Evolutionary conservation across 2,113 vertebrate species (phyloP).

Genomic region (Pelodiscus sinensis): DNA sequence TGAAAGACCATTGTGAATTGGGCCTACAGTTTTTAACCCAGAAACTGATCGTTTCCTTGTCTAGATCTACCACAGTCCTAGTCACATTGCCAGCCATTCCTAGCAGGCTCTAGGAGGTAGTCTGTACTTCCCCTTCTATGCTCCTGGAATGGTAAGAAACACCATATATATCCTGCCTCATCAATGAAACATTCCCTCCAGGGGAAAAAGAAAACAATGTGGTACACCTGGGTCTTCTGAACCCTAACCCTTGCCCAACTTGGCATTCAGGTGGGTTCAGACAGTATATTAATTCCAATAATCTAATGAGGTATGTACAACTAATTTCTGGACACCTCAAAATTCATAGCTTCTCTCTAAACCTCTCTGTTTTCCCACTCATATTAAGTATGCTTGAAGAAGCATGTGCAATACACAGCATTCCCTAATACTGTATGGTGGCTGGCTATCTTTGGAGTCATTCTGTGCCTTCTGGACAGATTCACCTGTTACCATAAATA

Average conservation of each 20-base stretch:
- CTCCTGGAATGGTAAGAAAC: rapidly evolving
- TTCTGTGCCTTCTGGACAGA: rapidly evolving
- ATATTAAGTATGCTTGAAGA: neutral
- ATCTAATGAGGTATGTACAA: neutral
- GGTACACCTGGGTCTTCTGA: rapidly evolving
- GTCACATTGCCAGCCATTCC: neutral
- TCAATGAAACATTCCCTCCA: neutral
- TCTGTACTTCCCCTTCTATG: neutral
- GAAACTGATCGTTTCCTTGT: neutral
- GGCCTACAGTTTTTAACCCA: neutral
- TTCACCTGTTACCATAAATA: rapidly evolving
- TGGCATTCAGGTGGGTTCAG: rapidly evolving
- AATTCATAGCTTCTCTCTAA: neutral
- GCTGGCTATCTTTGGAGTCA: rapidly evolving
- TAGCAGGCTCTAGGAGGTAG: neutral
- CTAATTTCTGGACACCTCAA: conserved; percentile 27
- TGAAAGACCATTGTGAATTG: neutral
- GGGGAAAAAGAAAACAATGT: neutral
- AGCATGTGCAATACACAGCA: neutral
- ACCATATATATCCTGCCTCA: rapidly evolving
- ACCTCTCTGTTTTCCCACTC: neutral
- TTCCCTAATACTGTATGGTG: rapidly evolving
- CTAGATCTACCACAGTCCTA: neutral
- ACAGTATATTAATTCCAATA: neutral
- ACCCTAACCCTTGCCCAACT: neutral